phyloP scores from a whole-genome alignment of 2,113 vertebrate genomes.

The Leucopsar rothschildi region DNA sequence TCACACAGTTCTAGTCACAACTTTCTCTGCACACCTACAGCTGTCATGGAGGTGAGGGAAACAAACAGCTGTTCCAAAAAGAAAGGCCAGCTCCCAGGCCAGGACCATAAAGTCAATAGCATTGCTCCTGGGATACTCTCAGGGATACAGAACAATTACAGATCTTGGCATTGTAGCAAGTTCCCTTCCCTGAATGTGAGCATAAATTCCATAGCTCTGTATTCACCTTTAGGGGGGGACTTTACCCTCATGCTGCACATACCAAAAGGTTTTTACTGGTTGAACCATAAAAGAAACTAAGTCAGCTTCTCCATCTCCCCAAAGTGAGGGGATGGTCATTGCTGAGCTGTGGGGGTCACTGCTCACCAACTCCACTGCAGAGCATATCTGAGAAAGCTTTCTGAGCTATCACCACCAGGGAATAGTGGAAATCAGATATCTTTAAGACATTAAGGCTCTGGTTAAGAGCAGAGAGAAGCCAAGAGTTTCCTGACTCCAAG shows the following conservation, averaged over 20 bases:
- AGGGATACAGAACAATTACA: neutral
- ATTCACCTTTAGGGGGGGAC: accelerated
- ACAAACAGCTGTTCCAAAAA: neutral
- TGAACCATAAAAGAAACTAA: neutral
- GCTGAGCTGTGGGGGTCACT: neutral
- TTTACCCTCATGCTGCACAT: neutral
- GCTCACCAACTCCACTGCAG: neutral
- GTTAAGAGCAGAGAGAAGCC: neutral
- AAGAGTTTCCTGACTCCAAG: neutral
- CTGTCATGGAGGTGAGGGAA: neutral
- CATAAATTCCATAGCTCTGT: neutral
- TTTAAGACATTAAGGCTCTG: neutral
- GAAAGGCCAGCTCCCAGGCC: neutral
- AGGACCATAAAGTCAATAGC: neutral
- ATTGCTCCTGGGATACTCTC: neutral
- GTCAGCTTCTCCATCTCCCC: neutral
- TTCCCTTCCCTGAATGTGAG: neutral
- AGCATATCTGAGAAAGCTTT: neutral
- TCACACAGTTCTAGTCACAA: neutral
- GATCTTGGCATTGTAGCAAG: neutral
- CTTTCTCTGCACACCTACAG: neutral
- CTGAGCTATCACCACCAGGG: neutral
- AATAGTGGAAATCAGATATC: neutral
- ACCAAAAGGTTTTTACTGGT: neutral
- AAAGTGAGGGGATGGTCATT: neutral